phyloP scores from a whole-genome alignment of 1,140 invertebrate species.

The Halotydeus destructor region DNA sequence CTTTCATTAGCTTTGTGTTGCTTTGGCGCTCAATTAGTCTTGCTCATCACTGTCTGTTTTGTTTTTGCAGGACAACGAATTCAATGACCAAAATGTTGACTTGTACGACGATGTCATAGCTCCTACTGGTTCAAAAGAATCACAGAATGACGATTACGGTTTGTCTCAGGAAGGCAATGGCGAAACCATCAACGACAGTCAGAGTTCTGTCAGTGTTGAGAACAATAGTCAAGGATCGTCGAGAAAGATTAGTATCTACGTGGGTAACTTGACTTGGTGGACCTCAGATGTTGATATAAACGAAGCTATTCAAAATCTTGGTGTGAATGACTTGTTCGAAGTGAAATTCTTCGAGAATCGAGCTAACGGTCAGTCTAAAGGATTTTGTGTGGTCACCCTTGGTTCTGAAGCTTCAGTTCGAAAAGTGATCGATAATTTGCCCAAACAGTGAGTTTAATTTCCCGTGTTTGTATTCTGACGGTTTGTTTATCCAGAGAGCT shows the following conservation, averaged over 20 bases:
- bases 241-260: conserved; percentile 33
- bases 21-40: conserved; percentile 4
- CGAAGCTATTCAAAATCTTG: conserved; percentile 60
- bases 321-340: conserved; percentile 81
- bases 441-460: conserved; percentile 39
- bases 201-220: neutral
- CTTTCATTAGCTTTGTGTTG: neutral
- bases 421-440: conserved; percentile 69
- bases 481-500: conserved; percentile 35
- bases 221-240: neutral
- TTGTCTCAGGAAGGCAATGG: conserved; percentile 7
- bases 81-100: conserved; percentile 32
- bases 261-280: conserved; percentile 90
- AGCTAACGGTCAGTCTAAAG: conserved; percentile 96
- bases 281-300: conserved; percentile 90
- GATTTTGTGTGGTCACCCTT: conserved; percentile 77
- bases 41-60: conserved; percentile 11
- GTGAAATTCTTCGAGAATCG: conserved; percentile 99
- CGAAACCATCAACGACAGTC: conserved; percentile 1
- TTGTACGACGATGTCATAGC: conserved; percentile 88
- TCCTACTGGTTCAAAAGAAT: conserved; percentile 26
- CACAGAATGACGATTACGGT: conserved; percentile 9
- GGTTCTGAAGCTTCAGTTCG: conserved; percentile 77
- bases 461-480: neutral
- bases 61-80: conserved; percentile 23